These are phyloP conservation scores for Cynaeus angustus DNA, from an alignment of 2,888 invertebrate genomes.

Conservation along the genomic window DNA sequence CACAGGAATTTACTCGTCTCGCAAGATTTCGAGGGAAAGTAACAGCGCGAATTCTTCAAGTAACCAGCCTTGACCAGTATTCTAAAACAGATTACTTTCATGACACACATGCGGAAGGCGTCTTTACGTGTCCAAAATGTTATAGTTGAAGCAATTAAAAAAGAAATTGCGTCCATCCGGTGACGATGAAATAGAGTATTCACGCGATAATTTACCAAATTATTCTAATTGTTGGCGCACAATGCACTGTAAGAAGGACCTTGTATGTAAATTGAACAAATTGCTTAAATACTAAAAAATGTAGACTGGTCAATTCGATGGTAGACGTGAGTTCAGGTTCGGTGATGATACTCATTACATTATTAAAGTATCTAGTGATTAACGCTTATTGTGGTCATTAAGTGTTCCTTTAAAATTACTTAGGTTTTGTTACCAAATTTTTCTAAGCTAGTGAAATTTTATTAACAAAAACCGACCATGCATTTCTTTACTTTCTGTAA, in stretches of 20 bases:
- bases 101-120: constrained; percentile 8
- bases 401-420: too few relatives aligned
- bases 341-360: too few relatives aligned
- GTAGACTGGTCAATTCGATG: too few relatives aligned
- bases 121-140: not conserved
- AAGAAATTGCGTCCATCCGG: constrained; percentile 40
- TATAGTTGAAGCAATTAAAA: constrained; percentile 8
- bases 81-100: constrained; percentile 13
- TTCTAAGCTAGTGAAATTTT: too few relatives aligned
- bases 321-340: too few relatives aligned
- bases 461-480: too few relatives aligned
- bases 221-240: constrained; percentile 28
- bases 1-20: constrained; percentile 7
- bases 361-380: too few relatives aligned
- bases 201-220: constrained; percentile 32
- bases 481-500: too few relatives aligned
- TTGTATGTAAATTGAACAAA: constrained; percentile 3
- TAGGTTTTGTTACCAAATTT: too few relatives aligned
- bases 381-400: too few relatives aligned
- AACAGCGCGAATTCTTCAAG: constrained; percentile 12
- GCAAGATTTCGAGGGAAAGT: constrained; percentile 35
- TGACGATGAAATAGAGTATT: constrained; percentile 26
- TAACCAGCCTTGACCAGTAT: constrained; percentile 29
- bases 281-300: too few relatives aligned
- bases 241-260: constrained; percentile 31